A percentile compares a stretch with the other conserved stretches of the same genome.
These are phyloP conservation scores for Myzus persicae DNA, from an alignment of 1,140 invertebrate genomes.

Conservation along the genomic window DNA sequence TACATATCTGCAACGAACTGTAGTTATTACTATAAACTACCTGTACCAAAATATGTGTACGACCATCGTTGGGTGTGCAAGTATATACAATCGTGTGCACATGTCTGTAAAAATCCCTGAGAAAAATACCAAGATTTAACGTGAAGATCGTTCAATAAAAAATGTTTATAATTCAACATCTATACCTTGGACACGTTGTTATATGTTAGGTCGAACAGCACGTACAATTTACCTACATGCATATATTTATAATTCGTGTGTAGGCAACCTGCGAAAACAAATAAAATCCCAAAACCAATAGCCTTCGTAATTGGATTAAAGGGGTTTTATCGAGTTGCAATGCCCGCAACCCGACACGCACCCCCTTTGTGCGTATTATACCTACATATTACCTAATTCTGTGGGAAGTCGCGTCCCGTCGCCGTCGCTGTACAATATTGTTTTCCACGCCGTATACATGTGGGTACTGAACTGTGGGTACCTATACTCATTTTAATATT, in stretches of 20 bases:
- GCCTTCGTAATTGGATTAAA: not conserved
- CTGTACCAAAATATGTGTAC: no score
- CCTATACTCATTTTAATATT: not conserved
- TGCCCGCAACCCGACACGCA: not conserved
- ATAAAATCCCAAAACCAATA: constrained; percentile 13
- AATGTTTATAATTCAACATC: not conserved
- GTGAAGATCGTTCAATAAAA: not conserved
- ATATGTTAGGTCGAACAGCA: no score
- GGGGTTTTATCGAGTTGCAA: not conserved
- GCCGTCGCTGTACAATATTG: not conserved
- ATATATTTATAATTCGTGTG: not conserved
- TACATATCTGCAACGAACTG: no score
- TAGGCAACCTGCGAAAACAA: not conserved
- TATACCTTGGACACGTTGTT: no score
- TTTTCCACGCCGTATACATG: not conserved
- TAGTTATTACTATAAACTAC: no score
- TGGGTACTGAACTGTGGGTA: not conserved
- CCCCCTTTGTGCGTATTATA: not conserved
- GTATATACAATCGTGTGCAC: no score
- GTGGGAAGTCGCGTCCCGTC: not conserved
- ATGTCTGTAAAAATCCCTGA: not conserved
- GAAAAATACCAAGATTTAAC: not conserved
- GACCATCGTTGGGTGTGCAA: not conserved
- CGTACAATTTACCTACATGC: no score
- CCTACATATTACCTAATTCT: not conserved